Percentiles rank a stretch among this genome's conserved stretches.
Evolutionary conservation across 2,888 invertebrate species (phyloP).

Genomic region (Dysmachus trigonus): DNA sequence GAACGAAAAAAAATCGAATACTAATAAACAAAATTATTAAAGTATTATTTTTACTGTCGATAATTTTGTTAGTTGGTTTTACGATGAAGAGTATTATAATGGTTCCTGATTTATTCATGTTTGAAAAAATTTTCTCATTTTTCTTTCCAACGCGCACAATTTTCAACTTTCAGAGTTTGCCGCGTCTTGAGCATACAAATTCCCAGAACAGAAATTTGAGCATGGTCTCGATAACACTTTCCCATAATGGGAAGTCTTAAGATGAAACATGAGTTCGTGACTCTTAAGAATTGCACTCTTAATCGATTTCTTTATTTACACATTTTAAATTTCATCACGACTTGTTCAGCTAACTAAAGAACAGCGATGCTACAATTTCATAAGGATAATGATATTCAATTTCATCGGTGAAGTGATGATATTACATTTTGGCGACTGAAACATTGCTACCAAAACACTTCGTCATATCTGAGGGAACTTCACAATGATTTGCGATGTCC

Average conservation of each 20-base stretch:
- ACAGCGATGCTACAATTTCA: background rate
- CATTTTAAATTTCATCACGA: background rate
- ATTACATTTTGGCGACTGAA: background rate
- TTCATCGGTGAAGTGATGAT: background rate
- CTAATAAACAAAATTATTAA: too few relatives aligned
- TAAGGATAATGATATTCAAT: conserved; percentile 2
- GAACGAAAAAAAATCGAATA: too few relatives aligned
- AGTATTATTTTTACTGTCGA: background rate
- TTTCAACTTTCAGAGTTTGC: background rate
- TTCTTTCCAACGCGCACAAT: background rate
- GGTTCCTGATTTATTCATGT: background rate
- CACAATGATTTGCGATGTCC: background rate
- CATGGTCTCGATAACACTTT: background rate
- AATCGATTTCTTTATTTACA: background rate
- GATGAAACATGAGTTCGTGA: background rate
- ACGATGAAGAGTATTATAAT: background rate
- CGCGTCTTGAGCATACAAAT: background rate
- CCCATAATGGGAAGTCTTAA: background rate
- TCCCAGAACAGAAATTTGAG: background rate
- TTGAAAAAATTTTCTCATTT: background rate
- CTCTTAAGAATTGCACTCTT: background rate
- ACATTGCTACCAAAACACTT: background rate
- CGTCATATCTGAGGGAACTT: background rate
- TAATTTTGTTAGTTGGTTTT: background rate
- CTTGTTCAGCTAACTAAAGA: background rate